Evolutionary conservation across 2,888 invertebrate species (phyloP).

Genomic region (Muschampia plurimacula): DNA sequence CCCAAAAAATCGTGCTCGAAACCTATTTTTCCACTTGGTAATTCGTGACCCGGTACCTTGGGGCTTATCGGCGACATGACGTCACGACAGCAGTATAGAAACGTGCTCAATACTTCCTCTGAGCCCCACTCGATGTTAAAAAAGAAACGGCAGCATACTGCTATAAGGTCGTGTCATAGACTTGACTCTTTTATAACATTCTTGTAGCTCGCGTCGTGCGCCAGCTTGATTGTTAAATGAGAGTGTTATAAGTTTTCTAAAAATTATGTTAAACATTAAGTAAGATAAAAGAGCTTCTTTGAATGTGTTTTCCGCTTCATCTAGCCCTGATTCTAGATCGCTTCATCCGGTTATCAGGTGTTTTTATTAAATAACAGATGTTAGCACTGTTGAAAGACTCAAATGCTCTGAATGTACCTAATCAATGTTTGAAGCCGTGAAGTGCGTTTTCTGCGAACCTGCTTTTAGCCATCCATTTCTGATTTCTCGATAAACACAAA

Average conservation of each 20-base stretch:
- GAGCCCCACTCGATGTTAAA: conserved; percentile 22
- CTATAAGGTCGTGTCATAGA: conserved; percentile 8
- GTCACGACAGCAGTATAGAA: conserved; percentile 27
- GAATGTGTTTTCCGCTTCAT: too few species aligned
- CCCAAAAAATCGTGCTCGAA: neutral
- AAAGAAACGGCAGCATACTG: conserved; percentile 24
- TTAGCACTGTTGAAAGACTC: too few species aligned
- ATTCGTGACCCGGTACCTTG: conserved; percentile 6
- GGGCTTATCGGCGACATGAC: conserved; percentile 31
- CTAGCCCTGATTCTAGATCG: too few species aligned
- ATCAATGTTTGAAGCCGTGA: too few species aligned
- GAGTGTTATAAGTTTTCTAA: neutral
- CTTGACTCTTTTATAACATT: conserved; percentile 13
- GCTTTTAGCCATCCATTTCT: too few species aligned
- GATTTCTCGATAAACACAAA: too few species aligned
- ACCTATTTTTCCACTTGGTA: conserved; percentile 15
- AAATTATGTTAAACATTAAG: too few species aligned
- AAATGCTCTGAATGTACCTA: too few species aligned
- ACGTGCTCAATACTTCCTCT: conserved; percentile 31
- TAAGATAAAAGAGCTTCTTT: too few species aligned
- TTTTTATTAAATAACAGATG: too few species aligned
- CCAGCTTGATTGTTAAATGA: neutral
- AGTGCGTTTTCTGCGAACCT: too few species aligned
- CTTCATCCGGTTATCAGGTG: too few species aligned
- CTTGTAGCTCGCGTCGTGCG: neutral